phyloP scores from a whole-genome alignment of 92 coral and sea anemone species.

The Galaxea fascicularis region DNA sequence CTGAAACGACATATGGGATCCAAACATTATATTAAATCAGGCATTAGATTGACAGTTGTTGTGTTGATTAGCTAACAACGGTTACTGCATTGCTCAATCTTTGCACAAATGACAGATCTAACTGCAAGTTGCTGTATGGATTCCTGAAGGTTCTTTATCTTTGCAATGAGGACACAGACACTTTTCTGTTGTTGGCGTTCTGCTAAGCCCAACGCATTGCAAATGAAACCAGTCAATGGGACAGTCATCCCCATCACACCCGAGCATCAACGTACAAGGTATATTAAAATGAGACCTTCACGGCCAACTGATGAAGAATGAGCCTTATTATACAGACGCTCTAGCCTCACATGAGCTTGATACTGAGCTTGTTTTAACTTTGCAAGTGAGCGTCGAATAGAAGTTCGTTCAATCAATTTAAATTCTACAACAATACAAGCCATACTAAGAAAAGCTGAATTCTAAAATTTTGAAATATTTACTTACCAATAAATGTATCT shows the following conservation, averaged over 20 bases:
- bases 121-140: constrained; percentile 8
- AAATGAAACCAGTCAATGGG: constrained; percentile 3
- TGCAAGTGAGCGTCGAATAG: no score
- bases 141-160: constrained; percentile 12
- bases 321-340: no score
- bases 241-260: neutral
- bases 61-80: neutral
- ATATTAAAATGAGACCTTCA: no score
- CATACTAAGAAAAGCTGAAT: no score
- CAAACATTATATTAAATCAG: neutral
- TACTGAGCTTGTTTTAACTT: no score
- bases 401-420: no score
- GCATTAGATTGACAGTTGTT: constrained; percentile 1
- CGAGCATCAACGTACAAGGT: no score
- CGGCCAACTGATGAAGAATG: no score
- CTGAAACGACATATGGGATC: constrained; percentile 12
- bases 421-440: no score
- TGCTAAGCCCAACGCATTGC: constrained; percentile 18
- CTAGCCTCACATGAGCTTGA: no score
- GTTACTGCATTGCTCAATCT: neutral
- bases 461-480: no score
- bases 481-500: neutral
- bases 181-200: constrained; percentile 7
- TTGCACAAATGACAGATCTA: constrained; percentile 8
- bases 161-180: neutral